Evolutionary conservation across 2,888 invertebrate genomes (phyloP), one percentile per base, ranked within the genome.

Genomic region (Ganaspis brasiliensis): DNA sequence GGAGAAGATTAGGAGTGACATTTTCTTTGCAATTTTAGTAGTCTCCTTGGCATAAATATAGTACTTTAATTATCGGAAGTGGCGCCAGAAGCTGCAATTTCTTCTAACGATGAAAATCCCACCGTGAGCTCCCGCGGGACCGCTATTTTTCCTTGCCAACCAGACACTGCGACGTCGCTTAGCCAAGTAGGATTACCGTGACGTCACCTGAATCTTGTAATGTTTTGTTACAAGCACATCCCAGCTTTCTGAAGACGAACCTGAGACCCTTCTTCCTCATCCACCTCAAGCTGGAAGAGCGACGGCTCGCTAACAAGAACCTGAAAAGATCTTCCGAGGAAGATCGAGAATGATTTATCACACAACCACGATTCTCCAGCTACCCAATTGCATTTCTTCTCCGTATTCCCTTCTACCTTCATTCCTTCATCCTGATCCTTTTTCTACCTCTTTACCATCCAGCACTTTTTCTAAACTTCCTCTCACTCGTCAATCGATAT

Each of bases 311-410:
- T 89, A 89, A 89, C 88, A 89, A 89, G 89, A 88, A 88, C 88
- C 85, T 86, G 86, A 88, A 89, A 88, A 87, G 87, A 87, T 88
- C 87, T 86, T 83, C 84, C 84, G 85, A 85, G 85, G 84, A 87
- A 88, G 87, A 89, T 89, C 88, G 88, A 87, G 87, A 86, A 89
- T 89, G 89, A 89, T 89, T 89, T 89, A 89, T 89, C 89, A 89
- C 89, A 87, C 84, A 85, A 86, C 87, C 83, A 71, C 85, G 84
- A 84, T 83, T 84, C 84, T 79, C 83, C 81, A 77, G 82, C 82
- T 84, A 83, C 81, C 26, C 70, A 75, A 79, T 79, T 79, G 73
- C 77, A 73, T 79, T 79, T 80, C 79, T 81, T 79, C 77, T 86
- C 83, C 83, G 79, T 67, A 79, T 80, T 83, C 83, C 12, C 14